phyloP scores from a whole-genome alignment of 2,888 invertebrate genomes.

The Leucoma salicis region DNA sequence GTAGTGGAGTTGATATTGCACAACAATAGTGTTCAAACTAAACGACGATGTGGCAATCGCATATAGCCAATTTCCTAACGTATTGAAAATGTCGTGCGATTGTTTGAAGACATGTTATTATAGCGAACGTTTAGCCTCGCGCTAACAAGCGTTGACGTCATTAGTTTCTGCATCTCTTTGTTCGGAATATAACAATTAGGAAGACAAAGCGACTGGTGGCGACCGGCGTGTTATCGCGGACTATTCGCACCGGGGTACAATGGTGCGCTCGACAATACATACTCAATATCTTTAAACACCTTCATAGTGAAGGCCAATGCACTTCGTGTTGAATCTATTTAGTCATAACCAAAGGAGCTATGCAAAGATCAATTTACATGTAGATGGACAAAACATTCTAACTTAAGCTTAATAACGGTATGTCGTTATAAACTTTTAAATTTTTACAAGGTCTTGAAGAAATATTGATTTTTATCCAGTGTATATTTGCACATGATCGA shows the following conservation, averaged over 20 bases:
- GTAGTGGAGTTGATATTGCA: slow-evolving; percentile 33
- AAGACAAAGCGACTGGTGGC: slow-evolving; percentile 62
- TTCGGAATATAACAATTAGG: slow-evolving; percentile 75
- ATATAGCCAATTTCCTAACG: slow-evolving; percentile 73
- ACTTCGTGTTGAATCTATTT: slow-evolving; percentile 61
- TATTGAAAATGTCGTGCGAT: slow-evolving; percentile 71
- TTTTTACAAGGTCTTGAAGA: neutral
- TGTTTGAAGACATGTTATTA: slow-evolving; percentile 78
- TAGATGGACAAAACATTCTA: too few species aligned
- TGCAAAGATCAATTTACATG: slow-evolving; percentile 25
- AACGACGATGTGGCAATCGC: slow-evolving; percentile 52
- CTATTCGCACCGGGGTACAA: slow-evolving; percentile 59
- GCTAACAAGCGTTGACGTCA: slow-evolving; percentile 61
- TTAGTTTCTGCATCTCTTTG: slow-evolving; percentile 76
- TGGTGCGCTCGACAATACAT: slow-evolving; percentile 63
- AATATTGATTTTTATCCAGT: too few species aligned
- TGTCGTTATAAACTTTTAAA: neutral
- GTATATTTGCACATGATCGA: too few species aligned
- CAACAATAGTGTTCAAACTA: slow-evolving; percentile 55
- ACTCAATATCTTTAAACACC: slow-evolving; percentile 76
- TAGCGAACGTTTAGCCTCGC: slow-evolving; percentile 68
- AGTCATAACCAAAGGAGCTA: slow-evolving; percentile 44
- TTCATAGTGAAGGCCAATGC: slow-evolving; percentile 69
- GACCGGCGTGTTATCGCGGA: slow-evolving; percentile 63
- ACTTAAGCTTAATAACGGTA: too few species aligned